Evolutionary conservation across 1,140 invertebrate genomes (phyloP).

Genomic region (Eriocheir sinensis): DNA sequence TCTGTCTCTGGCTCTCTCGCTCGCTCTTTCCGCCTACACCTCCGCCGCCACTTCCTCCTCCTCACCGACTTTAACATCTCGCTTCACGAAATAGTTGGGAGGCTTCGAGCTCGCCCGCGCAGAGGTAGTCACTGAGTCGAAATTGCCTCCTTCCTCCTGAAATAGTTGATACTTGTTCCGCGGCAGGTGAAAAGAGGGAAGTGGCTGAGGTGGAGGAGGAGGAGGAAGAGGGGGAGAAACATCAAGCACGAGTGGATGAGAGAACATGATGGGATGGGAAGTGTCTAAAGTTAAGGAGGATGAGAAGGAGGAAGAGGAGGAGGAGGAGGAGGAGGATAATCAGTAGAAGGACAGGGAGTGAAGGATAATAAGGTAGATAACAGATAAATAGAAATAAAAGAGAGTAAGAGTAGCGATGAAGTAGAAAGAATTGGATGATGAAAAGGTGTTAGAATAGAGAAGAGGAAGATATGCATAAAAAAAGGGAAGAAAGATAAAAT

Average conservation of each 20-base stretch:
- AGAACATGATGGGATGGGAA: too few relatives aligned
- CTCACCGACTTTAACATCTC: background rate
- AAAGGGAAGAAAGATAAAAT: background rate
- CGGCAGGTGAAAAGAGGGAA: background rate
- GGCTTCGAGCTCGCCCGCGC: background rate
- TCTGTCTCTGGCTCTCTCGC: too few relatives aligned
- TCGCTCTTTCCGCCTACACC: too few relatives aligned
- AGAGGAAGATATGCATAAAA: background rate
- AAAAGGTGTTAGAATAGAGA: too few relatives aligned
- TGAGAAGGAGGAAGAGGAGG: too few relatives aligned
- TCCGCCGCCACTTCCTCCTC: background rate
- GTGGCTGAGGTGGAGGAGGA: background rate
- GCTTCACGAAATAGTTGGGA: slow-evolving; percentile 5
- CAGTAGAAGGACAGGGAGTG: too few relatives aligned
- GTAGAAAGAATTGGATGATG: too few relatives aligned
- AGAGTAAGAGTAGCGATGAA: background rate
- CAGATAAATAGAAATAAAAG: background rate
- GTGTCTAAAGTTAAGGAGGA: too few relatives aligned
- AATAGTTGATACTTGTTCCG: slow-evolving; percentile 16
- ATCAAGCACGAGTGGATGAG: too few relatives aligned
- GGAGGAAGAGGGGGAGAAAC: background rate
- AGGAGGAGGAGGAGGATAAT: too few relatives aligned
- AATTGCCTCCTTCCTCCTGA: slow-evolving; percentile 4
- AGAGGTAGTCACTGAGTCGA: slow-evolving; percentile 12
- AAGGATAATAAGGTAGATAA: too few relatives aligned